Base-by-base conservation (phyloP, 2,113 vertebrate genomes). In the Myodes glareolus region DNA sequence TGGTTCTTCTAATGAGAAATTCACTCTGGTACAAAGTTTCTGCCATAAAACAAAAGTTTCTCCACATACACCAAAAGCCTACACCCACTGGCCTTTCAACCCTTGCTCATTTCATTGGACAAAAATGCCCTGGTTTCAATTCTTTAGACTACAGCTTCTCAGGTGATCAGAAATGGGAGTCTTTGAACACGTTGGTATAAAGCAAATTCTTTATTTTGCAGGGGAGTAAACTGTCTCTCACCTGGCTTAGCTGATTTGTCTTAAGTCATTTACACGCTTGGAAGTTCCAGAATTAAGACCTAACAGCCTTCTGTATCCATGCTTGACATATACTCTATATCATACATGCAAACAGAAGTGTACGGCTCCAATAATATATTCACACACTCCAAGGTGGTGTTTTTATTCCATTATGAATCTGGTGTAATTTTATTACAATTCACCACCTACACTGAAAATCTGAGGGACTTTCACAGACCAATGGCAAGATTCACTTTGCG, bases 1-100 rank as follows among this genome's bases (percentile, higher is more conserved):
- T 17, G 39, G 55, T 87, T 92, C 72, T 88, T 89, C 89, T 85
- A 94, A 91, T 91, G 88, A 94, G 86, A 94, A 92, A 96, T 72
- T 63, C 70, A 61, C 65, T 47, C 84, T 75, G 12, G 14, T 76
- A 23, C 0, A 14, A 90, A 84, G 55, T 42, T 77, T 45, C 68
- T 36, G 17, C 50, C 87, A 19, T 84, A 90, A 96, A 88, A 91
- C 19, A 55, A 36, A 61, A 94, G 14, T 47, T 10, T 7, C 3
- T 92, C 9, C 77, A 75, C 67, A 47, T 50, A 72, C 50, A 29
- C 27, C 39, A 65, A 76, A 52, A 1, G 0, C 42, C 21, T 11
- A 81, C 55, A 33, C 73, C 21, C 17, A 75, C 0, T 67, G 86
- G 75, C 67, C 61, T 73, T 14, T 82, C 92, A 94, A 89, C 88